Evolutionary conservation across 2,888 invertebrate genomes (phyloP).

Genomic region (Ametastegia equiseti): DNA sequence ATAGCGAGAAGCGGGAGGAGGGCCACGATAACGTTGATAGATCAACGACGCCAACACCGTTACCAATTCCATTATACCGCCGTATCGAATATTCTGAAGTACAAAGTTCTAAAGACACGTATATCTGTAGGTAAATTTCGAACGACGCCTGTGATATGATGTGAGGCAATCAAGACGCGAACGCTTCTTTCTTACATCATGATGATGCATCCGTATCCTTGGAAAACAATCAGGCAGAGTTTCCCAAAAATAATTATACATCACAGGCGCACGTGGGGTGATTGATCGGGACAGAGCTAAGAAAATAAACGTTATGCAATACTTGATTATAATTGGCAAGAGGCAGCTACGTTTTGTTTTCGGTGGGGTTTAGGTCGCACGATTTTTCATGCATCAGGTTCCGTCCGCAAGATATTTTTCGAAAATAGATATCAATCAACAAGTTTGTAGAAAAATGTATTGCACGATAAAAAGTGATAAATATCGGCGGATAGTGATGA

Average conservation of each 20-base stretch:
- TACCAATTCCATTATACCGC: slow-evolving; percentile 2
- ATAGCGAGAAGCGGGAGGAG: background rate
- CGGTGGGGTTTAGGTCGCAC: background rate
- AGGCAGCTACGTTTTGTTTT: too few relatives aligned
- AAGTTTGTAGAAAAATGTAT: background rate
- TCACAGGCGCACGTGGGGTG: slow-evolving; percentile 17
- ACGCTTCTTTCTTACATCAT: background rate
- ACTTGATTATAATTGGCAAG: slow-evolving; percentile 28
- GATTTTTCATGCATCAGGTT: background rate
- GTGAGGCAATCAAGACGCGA: background rate
- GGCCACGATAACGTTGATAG: background rate
- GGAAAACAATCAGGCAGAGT: background rate
- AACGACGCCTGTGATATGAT: slow-evolving; percentile 17
- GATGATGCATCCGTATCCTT: too few relatives aligned
- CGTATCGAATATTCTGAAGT: slow-evolving; percentile 4
- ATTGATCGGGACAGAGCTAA: background rate
- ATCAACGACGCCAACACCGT: background rate
- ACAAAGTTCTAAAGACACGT: background rate
- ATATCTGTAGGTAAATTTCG: background rate
- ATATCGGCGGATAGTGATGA: background rate
- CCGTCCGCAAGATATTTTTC: background rate
- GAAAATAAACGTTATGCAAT: slow-evolving; percentile 14
- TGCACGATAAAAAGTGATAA: background rate
- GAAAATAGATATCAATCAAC: background rate
- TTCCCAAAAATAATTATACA: slow-evolving; percentile 2